Conservation (phyloP, 2,888 invertebrate species). For the Crocallis elinguaria region DNA sequence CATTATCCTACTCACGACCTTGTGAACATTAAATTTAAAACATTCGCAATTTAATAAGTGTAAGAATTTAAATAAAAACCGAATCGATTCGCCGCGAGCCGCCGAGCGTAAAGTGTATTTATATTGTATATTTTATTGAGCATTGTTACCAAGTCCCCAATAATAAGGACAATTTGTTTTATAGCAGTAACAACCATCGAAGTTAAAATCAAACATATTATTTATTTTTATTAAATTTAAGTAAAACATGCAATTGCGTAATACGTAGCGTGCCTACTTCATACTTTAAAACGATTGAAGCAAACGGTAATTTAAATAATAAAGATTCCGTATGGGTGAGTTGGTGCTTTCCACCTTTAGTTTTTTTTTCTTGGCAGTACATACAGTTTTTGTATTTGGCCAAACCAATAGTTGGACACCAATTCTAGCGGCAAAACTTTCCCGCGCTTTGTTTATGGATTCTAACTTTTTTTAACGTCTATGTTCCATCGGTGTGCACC, state of each 20-base stretch:
- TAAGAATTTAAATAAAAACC: conserved; percentile 46
- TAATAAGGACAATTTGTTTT: conserved; percentile 43
- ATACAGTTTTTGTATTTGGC: too few species aligned
- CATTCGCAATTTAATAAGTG: conserved; percentile 6
- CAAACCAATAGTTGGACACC: too few species aligned
- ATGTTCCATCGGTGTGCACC: too few species aligned
- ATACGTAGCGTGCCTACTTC: too few species aligned
- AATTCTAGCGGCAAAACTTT: too few species aligned
- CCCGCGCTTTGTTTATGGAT: too few species aligned
- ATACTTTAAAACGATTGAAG: too few species aligned
- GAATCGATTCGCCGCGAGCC: conserved; percentile 48
- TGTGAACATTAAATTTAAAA: conserved; percentile 2
- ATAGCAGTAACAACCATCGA: conserved; percentile 11
- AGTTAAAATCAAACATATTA: background rate
- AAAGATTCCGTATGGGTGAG: too few species aligned
- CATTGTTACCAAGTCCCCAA: conserved; percentile 60
- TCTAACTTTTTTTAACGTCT: too few species aligned
- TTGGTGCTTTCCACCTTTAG: too few species aligned
- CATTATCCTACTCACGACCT: background rate
- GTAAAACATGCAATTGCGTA: background rate
- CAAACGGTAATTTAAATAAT: too few species aligned
- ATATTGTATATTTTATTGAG: conserved; percentile 67
- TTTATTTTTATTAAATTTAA: background rate
- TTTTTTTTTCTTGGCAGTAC: too few species aligned
- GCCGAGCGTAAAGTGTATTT: conserved; percentile 45